A percentile compares a stretch with the other conserved stretches of the same genome.
Conservation (phyloP, 2,888 invertebrate genomes). For the Drosophila neotestacea region DNA sequence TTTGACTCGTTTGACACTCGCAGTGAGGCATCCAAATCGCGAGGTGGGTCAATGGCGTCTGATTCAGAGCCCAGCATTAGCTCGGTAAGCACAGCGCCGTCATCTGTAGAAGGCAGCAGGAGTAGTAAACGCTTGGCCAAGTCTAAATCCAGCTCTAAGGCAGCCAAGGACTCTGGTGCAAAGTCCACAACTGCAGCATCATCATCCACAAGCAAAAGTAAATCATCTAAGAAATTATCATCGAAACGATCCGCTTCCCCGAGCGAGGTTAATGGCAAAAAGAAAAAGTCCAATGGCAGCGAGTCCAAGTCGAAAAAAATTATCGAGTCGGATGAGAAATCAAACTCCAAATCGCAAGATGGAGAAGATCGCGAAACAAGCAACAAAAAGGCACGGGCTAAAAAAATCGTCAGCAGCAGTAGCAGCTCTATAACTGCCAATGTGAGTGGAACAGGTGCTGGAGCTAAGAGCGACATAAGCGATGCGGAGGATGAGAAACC, state of each 20-base stretch:
- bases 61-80: constrained; percentile 90
- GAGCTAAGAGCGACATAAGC: constrained; percentile 74
- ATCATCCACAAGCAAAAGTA: constrained; percentile 38
- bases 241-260: constrained; percentile 69
- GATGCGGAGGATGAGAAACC: constrained; percentile 78
- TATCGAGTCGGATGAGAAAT: constrained; percentile 55
- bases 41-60: constrained; percentile 88
- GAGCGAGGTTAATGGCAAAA: constrained; percentile 71
- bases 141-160: constrained; percentile 59
- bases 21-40: constrained; percentile 93
- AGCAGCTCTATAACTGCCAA: constrained; percentile 28
- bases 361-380: constrained; percentile 52
- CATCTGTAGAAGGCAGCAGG: constrained; percentile 84
- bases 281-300: constrained; percentile 49
- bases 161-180: constrained; percentile 39
- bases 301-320: constrained; percentile 58
- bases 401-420: constrained; percentile 56
- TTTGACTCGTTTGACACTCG: constrained; percentile 91
- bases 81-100: constrained; percentile 90
- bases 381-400: constrained; percentile 57
- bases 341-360: constrained; percentile 47
- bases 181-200: constrained; percentile 28
- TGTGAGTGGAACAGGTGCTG: neutral
- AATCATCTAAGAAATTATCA: constrained; percentile 49
- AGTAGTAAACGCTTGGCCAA: constrained; percentile 56